A percentile compares a stretch with the other conserved stretches of the same genome.
phyloP scores from a whole-genome alignment of 2,113 vertebrate genomes.

The Solea solea region DNA sequence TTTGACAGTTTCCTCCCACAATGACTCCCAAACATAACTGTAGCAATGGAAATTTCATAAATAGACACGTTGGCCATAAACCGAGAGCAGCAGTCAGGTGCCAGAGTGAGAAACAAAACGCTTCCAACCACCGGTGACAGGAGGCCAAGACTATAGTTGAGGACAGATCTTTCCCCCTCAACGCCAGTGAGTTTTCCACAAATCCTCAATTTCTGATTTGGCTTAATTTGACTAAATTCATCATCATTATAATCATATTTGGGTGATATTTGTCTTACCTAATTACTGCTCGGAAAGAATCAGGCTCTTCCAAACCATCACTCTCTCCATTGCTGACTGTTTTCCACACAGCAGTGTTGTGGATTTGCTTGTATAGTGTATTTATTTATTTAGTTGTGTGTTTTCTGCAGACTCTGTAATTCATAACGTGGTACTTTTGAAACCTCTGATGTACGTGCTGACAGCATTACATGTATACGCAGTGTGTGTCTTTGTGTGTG shows the following conservation, averaged over 20 bases:
- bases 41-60: constrained; percentile 6
- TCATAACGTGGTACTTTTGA: background rate
- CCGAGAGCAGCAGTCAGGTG: constrained; percentile 3
- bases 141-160: constrained; percentile 4
- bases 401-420: background rate
- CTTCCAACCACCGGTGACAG: constrained; percentile 6
- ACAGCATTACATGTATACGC: background rate
- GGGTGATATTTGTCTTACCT: constrained; percentile 31
- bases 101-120: background rate
- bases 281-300: constrained; percentile 52
- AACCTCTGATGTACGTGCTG: background rate
- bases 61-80: constrained; percentile 10
- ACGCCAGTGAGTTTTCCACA: constrained; percentile 33
- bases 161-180: background rate
- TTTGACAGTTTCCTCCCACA: background rate
- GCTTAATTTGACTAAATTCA: constrained; percentile 46
- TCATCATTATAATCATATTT: constrained; percentile 63
- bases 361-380: background rate
- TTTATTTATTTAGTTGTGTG: background rate
- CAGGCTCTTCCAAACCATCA: constrained; percentile 46
- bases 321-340: constrained; percentile 22
- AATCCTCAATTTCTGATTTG: constrained; percentile 24
- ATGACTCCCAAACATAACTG: constrained; percentile 18
- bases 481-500: background rate
- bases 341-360: constrained; percentile 35